Percentiles rank a stretch among this genome's conserved stretches.
Conservation (phyloP, 2,113 vertebrate genomes). For the Hiodon alosoides region DNA sequence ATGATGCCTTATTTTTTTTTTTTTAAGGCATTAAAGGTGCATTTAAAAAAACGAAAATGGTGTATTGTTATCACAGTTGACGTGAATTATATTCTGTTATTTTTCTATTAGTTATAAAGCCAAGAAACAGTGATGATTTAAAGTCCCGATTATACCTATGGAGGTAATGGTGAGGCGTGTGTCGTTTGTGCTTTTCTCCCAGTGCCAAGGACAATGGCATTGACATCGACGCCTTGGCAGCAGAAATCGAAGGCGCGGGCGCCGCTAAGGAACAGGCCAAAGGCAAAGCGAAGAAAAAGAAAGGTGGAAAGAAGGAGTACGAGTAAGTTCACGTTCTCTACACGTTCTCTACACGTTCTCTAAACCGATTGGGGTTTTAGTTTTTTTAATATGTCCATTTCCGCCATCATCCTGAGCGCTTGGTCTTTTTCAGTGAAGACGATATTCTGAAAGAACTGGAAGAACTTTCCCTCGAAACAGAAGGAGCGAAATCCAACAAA, state of each 20-base stretch:
- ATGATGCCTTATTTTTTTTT: too few relatives aligned
- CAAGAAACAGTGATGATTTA: too few relatives aligned
- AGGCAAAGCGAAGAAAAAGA: conserved; percentile 86
- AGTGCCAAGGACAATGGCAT: conserved; percentile 84
- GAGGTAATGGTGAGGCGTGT: too few relatives aligned
- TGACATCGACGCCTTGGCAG: conserved; percentile 91
- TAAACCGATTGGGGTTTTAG: background rate
- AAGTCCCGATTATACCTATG: too few relatives aligned
- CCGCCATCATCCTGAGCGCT: background rate
- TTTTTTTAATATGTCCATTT: background rate
- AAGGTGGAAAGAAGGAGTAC: conserved; percentile 81
- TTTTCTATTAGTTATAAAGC: too few relatives aligned
- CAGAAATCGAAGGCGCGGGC: conserved; percentile 94
- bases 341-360: background rate
- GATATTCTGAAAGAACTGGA: conserved; percentile 95
- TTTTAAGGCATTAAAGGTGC: too few relatives aligned
- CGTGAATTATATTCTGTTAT: too few relatives aligned
- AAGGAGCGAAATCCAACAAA: conserved; percentile 70
- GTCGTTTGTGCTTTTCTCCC: conserved; percentile 22
- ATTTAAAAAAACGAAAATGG: too few relatives aligned
- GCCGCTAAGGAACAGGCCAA: conserved; percentile 84
- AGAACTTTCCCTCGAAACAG: conserved; percentile 79
- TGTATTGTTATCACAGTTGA: too few relatives aligned
- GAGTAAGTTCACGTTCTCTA: conserved; percentile 64
- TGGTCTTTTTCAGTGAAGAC: conserved; percentile 77